Evolutionary conservation across 2,113 vertebrate species (phyloP), one percentile per base, ranked within the genome.

Genomic region (Percina caprodes): DNA sequence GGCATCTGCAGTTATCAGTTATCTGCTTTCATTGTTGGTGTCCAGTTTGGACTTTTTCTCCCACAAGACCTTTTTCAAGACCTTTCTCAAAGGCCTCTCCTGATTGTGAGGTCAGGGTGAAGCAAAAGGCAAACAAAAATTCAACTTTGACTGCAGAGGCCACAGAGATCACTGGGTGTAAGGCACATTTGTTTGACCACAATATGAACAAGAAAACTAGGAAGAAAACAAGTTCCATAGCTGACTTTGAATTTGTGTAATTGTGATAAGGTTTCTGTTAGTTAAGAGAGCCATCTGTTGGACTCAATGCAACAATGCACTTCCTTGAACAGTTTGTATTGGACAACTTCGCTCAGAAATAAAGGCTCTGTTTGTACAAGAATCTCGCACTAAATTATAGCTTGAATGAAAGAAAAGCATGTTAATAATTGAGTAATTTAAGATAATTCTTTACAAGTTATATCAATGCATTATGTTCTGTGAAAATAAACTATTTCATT

Each of bases 251-350:
- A 24, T 70, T 24, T 24, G 13, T 21, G 5, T 21, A 58, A 21
- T 0, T 2, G 4, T 23, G 16, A n/a, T 3, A 3, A 59, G 51
- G 68, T 19, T 1, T 26, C 0, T 6, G 24, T 39, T 15, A 5
- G 54, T 39, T 5, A 69, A 23, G 10, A 54, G 65, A 42, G 6
- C 82, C 80, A 61, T 71, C 88, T 78, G 60, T 0, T 84, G 88
- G 71, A 70, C 33, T 1, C 0, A 0, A 7, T 8, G 42, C 6
- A 19, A 15, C 4, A 54, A 21, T 59, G 60, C 82, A 65, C 4
- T 8, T 12, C 30, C 1, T 14, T 6, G 3, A n/a, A 21, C 4
- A 23, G n/a, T 42, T 19, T 26, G 0, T 67, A 21, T n/a, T 63
- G 60, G 2, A 60, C 15, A 60, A 60, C 30, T 26, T 30, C 26